A percentile compares a stretch with the other conserved stretches of the same genome.
Evolutionary conservation across 1,140 invertebrate genomes (phyloP).

Genomic region (Drosophila miranda): DNA sequence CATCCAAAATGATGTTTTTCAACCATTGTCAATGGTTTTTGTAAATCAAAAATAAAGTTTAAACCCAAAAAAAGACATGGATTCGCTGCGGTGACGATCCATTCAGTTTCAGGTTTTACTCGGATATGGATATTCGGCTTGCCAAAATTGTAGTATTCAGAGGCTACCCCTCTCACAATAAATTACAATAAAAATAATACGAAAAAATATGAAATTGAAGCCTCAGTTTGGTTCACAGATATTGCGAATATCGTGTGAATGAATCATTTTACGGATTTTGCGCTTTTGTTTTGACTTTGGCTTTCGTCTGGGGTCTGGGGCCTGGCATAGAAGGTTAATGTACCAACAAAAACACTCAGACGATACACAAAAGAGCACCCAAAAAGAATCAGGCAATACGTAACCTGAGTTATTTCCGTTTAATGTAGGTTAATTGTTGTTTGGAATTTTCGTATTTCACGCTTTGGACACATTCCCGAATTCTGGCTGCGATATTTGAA

Average conservation of each 20-base stretch:
- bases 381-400: slow-evolving; percentile 38
- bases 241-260: slow-evolving; percentile 56
- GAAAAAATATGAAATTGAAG: slow-evolving; percentile 50
- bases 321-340: slow-evolving; percentile 52
- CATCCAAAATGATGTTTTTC: slow-evolving; percentile 44
- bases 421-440: slow-evolving; percentile 66
- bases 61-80: slow-evolving; percentile 35
- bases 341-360: slow-evolving; percentile 25
- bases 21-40: slow-evolving; percentile 23
- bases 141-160: slow-evolving; percentile 52
- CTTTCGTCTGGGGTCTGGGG: slow-evolving; percentile 40
- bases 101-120: slow-evolving; percentile 48
- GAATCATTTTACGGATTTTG: slow-evolving; percentile 68
- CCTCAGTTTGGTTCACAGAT: slow-evolving; percentile 41
- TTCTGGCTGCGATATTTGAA: slow-evolving; percentile 7
- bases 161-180: slow-evolving; percentile 47
- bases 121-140: slow-evolving; percentile 1
- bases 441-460: slow-evolving; percentile 27
- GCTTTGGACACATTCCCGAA: slow-evolving; percentile 17
- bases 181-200: slow-evolving; percentile 57
- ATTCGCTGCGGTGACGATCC: neutral
- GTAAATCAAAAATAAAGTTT: slow-evolving; percentile 33
- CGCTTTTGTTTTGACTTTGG: slow-evolving; percentile 68
- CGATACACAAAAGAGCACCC: slow-evolving; percentile 8
- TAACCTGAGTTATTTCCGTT: slow-evolving; percentile 45